Evolutionary conservation across 2,797 vertebrate species (phyloP), one percentile per base, ranked within the genome.

Genomic region (Nannoperca obscura): DNA sequence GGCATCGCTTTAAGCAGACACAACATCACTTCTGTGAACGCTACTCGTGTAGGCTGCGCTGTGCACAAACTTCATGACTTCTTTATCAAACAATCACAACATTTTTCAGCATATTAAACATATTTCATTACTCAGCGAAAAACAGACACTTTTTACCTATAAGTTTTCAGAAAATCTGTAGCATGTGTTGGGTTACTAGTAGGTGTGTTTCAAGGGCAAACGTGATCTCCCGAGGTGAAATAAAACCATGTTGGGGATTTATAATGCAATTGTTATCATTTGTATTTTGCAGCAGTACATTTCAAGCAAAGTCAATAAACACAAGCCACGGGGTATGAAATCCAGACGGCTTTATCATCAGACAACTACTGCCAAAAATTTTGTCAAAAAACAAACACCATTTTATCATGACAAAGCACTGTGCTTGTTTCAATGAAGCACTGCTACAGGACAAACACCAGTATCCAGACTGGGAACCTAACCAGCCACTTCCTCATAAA

Each of bases 401-500:
- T 32, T 59, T 69, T 9, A 71, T 64, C 68, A 58, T 32, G 20
- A 76, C 24, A 78, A 84, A 80, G 22, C 47, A 27, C 7, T 27
- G 53, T 27, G 59, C n/a, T 38, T 13, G 20, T 57, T 20, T 67
- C 20, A 76, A 74, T 67, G 66, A 75, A 60, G 49, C 49, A 34
- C n/a, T 0, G 63, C 47, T 73, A 5, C 12, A 71, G 71, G 73
- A 83, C 76, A 76, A 76, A 85, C 53, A 70, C 34, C 5, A 57
- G 46, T 10, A 52, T 50, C 50, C 52, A 55, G 40, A 12, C 64
- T 64, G 59, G 73, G 66, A 81, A 59, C 38, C 17, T 66, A 38
- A 53, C 69, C 66, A 76, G 53, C 9, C 49, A 54, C 61, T 73
- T 63, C 19, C 50, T 76, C 55, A 65, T 50, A 71, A 83, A 84